Evolutionary conservation across 2,113 vertebrate genomes (phyloP), one percentile per base, ranked within the genome.

Genomic region (Xenopus laevis): DNA sequence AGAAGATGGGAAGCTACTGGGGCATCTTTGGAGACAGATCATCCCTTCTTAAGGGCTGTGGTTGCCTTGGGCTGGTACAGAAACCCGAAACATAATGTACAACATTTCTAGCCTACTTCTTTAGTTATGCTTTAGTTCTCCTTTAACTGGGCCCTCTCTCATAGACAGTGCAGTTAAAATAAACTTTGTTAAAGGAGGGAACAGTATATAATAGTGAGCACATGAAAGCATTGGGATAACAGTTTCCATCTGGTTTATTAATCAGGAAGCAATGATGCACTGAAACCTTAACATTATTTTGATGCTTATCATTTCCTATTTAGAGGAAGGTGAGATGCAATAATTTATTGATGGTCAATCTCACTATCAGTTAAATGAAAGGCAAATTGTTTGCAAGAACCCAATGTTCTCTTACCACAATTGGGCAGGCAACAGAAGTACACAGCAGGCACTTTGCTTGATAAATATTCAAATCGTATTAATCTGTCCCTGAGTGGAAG

Each of bases 401-500:
- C 81, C 69, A 17, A 58, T 59, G 68, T 79, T 83, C 79, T 79
- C 66, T 62, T 78, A 46, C 18, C 15, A 30, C 16, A 53, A 71
- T n/a, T 67, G n/a, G 78, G 69, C 68, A 79, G 74, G 78, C 79
- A 77, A 72, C 76, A 77, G 75, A 82, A 85, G 78, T 72, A 63
- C 82, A 79, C 80, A 80, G 18, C 17, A 72, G 87, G 82, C 78
- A 62, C 60, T 78, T 27, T 76, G 40, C 67, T 72, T 81, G 78
- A 83, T 91, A 80, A 86, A 89, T 87, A 90, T 88, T 89, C 86
- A 90, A 78, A 71, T 78, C 78, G 81, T 80, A 46, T 82, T 87
- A 84, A 85, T 47, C 64, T 70, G 63, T 85, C 75, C 80, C 79
- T 10, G 16, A 66, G 81, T 85, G 85, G 80, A 85, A 82, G 80